Conservation (phyloP, 2,113 vertebrate genomes). For the Irena cyanogastra region DNA sequence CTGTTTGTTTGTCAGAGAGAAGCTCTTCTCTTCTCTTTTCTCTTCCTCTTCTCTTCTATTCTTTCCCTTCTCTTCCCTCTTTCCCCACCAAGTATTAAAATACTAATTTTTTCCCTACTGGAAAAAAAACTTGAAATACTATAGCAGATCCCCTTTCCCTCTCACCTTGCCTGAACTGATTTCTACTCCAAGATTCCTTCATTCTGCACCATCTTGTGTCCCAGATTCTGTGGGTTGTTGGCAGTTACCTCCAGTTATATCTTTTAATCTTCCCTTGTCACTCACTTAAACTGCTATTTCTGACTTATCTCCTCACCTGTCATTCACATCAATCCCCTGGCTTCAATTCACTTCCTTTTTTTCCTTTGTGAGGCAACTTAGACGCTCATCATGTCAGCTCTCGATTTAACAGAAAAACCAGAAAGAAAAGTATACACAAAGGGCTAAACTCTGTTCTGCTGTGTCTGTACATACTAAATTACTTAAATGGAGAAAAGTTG, state of each 20-base stretch:
- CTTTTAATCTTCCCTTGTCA: constrained; percentile 60
- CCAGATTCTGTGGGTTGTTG: not conserved
- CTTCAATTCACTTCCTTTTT: constrained; percentile 13
- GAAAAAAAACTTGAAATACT: not conserved
- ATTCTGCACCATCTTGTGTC: not conserved
- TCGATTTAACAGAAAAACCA: not conserved
- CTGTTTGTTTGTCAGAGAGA: not conserved
- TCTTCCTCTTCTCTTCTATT: not conserved
- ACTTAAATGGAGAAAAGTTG: not conserved
- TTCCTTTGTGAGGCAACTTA: not conserved
- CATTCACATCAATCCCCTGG: constrained; percentile 39
- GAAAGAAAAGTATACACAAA: not conserved
- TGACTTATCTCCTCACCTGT: constrained; percentile 43
- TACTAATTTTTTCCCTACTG: not conserved
- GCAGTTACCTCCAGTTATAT: constrained; percentile 13
- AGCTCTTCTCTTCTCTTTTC: not conserved
- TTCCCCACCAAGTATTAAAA: not conserved
- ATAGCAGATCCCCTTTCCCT: not conserved
- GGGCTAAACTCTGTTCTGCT: not conserved
- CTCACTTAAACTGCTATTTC: constrained; percentile 37
- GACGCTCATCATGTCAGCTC: not conserved
- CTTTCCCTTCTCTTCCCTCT: not conserved
- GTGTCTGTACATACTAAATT: not conserved
- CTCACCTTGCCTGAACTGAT: not conserved
- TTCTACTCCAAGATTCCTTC: not conserved